Evolutionary conservation across 1,140 invertebrate genomes (phyloP).

Genomic region (Drosophila mojavensis): DNA sequence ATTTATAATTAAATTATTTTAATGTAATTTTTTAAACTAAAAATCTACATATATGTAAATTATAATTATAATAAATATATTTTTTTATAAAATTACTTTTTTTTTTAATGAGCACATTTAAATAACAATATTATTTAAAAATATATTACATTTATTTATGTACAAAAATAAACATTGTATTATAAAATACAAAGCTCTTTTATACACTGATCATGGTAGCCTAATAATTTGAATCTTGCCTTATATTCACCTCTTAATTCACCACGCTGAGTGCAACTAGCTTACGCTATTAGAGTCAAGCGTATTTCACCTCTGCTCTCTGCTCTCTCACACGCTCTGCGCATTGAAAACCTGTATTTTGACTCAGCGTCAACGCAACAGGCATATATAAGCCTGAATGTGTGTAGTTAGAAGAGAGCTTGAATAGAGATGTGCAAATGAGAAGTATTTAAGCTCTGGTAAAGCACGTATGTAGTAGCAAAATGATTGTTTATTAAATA

Average conservation of each 20-base stretch:
- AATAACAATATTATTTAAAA: too few relatives aligned
- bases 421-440: constrained; percentile 8
- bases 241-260: constrained; percentile 4
- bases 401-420: background rate
- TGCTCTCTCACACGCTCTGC: background rate
- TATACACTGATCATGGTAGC: background rate
- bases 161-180: background rate
- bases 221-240: background rate
- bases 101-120: too few relatives aligned
- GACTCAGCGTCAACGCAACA: constrained; percentile 3
- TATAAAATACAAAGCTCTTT: background rate
- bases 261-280: constrained; percentile 7
- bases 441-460: background rate
- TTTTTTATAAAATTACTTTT: too few relatives aligned
- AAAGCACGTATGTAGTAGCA: background rate
- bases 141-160: too few relatives aligned
- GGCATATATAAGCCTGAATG: background rate
- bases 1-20: too few relatives aligned
- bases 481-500: too few relatives aligned
- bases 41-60: too few relatives aligned
- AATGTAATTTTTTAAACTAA: too few relatives aligned
- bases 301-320: constrained; percentile 6
- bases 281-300: background rate
- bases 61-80: too few relatives aligned
- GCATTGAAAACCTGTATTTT: constrained; percentile 29